Base-by-base conservation (phyloP, 2,888 invertebrate genomes). In the Anthoptus insignis region DNA sequence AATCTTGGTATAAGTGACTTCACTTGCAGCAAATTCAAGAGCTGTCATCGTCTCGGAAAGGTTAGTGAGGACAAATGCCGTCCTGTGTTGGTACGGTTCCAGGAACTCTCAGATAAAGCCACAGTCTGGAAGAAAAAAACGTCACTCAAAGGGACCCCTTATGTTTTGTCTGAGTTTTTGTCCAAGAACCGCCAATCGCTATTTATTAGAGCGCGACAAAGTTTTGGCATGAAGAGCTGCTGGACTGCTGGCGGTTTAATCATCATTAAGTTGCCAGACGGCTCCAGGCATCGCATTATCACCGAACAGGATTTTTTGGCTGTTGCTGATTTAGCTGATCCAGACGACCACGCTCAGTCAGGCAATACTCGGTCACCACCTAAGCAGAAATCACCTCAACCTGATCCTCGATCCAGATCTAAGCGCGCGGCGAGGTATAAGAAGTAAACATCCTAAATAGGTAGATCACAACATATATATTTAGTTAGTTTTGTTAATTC, bases 161-260 rank as follows among this genome's bases (percentile, higher is more conserved):
- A 14, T 39, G 37, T 39, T 7, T 3, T 39, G 7, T 16, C 37
- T 8, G 37, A 39, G 14, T 39, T 39, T 5, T 8, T 39, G 1
- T 13, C 37, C 8, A 14, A 13, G 7, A 14, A 39, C 1, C 37
- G 37, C 7, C 37, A 39, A 8, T 39, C 14, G n/a, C 1, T 39
- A 14, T 39, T 16, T 39, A n/a, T 14, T 0, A 39, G 5, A 14
- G 34, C 53, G 1, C 37, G 37, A 13, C 22, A 54, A 14, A 4
- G 7, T 19, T 37, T 54, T 7, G 53, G 53, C 6, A 54, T 54
- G 53, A 54, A 4, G 8, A 21, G 11, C 13, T 54, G 53, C 11
- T 54, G 22, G 53, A 54, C 53, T 1, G 9, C 37, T 1, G 53
- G 37, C 8, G 53, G 53, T n/a, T 1, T 37, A 21, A 54, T 54